Evolutionary conservation across 2,797 vertebrate genomes (phyloP), one percentile per base, ranked within the genome.

Genomic region (Choloepus didactylus): DNA sequence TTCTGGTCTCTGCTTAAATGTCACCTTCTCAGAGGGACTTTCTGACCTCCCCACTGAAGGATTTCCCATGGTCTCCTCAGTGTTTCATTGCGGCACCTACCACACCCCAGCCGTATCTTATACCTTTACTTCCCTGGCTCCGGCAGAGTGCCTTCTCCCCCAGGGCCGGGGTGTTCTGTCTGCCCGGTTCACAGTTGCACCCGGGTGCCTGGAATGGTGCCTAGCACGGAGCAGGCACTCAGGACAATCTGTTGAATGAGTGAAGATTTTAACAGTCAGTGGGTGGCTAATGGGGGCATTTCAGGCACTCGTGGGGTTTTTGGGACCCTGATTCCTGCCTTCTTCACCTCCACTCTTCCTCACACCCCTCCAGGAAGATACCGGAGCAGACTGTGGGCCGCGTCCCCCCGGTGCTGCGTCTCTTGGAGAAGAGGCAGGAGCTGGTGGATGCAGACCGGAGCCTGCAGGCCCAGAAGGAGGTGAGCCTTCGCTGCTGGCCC

Each of bases 391-490:
- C 84, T 0, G 31, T 38, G 4, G 49, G 46, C 6, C 59, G 23
- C 6, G 62, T 95, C 75, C 97, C 82, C 0, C 96, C 87, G 0
- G 95, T 97, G 82, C 95, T 93, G 0, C 94, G 90, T 1, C 96
- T 98, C 91, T 92, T 99, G 96, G 98, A 98, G 88, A 99, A 98
- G 96, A 98, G 95, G 21, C 93, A 75, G 70, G 98, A 99, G 84
- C 76, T 97, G 94, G 80, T 3, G 0, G 97, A 98, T 5, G 96
- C 88, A 18, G 98, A 99, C 59, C 76, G 9, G 76, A 44, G 11
- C 1, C 98, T 99, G 25, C 88, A 46, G 49, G 96, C 92, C 29
- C 97, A 97, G 95, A 98, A 96, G 94, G 97, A 98, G 98, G 99
- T 99, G 86, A 97, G 83, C 4, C 25, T 6, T 25, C 4, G 0